Evolutionary conservation across 2,113 vertebrate genomes (phyloP).

Genomic region (Suricata suricatta): DNA sequence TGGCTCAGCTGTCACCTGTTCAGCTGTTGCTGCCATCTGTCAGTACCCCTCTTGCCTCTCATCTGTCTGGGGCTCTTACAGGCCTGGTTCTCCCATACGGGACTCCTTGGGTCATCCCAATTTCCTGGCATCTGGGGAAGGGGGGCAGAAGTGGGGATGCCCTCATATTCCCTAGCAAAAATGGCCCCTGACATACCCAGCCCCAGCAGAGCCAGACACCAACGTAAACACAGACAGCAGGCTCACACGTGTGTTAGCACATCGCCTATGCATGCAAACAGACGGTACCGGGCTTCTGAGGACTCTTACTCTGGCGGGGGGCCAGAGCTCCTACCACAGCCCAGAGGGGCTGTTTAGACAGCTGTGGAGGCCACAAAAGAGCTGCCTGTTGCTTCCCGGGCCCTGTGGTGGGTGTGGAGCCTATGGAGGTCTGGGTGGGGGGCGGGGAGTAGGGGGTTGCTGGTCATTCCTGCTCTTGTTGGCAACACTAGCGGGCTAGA

Average conservation of each 20-base stretch:
- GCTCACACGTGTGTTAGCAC: not conserved
- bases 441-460: rapidly evolving
- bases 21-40: slow-evolving; percentile 72
- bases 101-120: not conserved
- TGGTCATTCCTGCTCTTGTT: slow-evolving; percentile 5
- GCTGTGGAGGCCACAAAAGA: slow-evolving; percentile 79
- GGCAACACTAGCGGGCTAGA: not conserved
- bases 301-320: slow-evolving; percentile 69
- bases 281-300: slow-evolving; percentile 49
- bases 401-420: slow-evolving; percentile 37
- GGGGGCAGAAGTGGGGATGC: not conserved
- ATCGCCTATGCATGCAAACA: not conserved
- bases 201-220: slow-evolving; percentile 21
- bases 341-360: slow-evolving; percentile 77
- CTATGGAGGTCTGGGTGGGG: not conserved
- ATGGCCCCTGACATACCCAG: not conserved
- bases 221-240: slow-evolving; percentile 32
- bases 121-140: slow-evolving; percentile 24
- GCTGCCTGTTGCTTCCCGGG: slow-evolving; percentile 64
- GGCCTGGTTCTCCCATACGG: not conserved
- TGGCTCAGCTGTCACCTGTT: slow-evolving; percentile 77
- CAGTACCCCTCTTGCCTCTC: slow-evolving; percentile 44
- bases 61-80: slow-evolving; percentile 44
- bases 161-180: not conserved
- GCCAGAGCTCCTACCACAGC: slow-evolving; percentile 63